Conservation (phyloP, 1,140 invertebrate species). For the Zophobas morio region DNA sequence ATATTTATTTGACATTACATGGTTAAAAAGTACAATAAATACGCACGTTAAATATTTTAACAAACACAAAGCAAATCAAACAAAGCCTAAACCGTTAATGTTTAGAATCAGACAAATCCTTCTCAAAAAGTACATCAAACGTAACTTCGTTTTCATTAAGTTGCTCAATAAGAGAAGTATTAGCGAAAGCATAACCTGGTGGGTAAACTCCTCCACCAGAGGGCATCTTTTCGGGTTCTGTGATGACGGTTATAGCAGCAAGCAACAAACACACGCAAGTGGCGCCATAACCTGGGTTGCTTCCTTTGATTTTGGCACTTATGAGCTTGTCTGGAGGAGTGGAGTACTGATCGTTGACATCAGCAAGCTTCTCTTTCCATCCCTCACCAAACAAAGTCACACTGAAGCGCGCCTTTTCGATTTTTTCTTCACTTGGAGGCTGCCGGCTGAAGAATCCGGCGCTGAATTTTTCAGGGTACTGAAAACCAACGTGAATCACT, state of each 20-base stretch:
- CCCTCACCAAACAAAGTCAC: conserved; percentile 83
- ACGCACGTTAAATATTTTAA: no score
- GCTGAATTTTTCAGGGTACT: conserved; percentile 80
- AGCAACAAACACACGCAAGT: no score
- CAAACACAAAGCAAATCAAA: no score
- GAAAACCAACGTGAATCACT: conserved; percentile 41
- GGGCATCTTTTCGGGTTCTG: conserved; percentile 62
- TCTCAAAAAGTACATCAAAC: conserved; percentile 47
- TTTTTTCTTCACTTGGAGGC: conserved; percentile 77
- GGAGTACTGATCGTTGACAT: conserved; percentile 69
- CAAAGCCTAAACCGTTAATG: neutral
- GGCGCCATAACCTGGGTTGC: no score
- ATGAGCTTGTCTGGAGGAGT: no score
- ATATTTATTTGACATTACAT: no score
- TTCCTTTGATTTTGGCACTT: no score
- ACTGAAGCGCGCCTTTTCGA: conserved; percentile 76
- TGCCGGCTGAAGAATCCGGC: conserved; percentile 77
- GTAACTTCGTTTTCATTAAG: conserved; percentile 66
- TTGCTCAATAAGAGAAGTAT: conserved; percentile 72
- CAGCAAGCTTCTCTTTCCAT: conserved; percentile 79
- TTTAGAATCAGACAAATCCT: conserved; percentile 51
- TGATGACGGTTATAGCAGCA: no score
- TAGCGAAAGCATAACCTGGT: conserved; percentile 73
- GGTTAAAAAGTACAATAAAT: no score
- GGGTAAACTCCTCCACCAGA: no score